phyloP scores from a whole-genome alignment of 2,113 vertebrate species.

The Romanogobio albipinnatus region DNA sequence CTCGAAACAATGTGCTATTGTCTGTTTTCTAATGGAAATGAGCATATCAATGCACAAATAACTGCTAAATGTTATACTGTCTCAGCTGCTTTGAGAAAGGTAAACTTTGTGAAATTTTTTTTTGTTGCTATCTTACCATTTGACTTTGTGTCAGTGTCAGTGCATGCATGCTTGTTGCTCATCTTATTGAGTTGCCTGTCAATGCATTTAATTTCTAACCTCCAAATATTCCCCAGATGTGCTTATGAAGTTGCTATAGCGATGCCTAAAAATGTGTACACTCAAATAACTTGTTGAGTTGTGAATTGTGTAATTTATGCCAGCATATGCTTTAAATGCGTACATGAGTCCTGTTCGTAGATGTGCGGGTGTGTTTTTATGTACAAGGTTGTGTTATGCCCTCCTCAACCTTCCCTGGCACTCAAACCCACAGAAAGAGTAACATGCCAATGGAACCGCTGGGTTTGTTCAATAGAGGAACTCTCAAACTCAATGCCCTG shows the following conservation, averaged over 20 bases:
- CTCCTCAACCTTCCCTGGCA: conserved; percentile 8
- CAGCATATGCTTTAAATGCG: neutral
- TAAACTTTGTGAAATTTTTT: neutral
- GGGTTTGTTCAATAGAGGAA: conserved; percentile 14
- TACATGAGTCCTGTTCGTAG: neutral
- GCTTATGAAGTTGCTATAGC: neutral
- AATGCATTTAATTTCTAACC: neutral
- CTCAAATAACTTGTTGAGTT: neutral
- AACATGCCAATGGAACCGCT: neutral
- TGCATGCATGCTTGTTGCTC: neutral
- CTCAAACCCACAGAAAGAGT: neutral
- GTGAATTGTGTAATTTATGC: neutral
- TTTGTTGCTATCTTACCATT: neutral
- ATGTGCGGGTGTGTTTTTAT: conserved; percentile 33
- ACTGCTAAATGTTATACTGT: neutral
- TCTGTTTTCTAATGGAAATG: conserved; percentile 20
- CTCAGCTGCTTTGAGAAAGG: neutral
- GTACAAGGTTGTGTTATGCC: conserved; percentile 22
- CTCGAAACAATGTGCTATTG: conserved; percentile 37
- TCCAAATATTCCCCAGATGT: neutral
- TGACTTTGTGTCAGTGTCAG: neutral
- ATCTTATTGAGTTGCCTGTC: neutral
- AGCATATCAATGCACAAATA: neutral
- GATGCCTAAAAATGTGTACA: neutral
- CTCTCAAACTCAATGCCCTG: conserved; percentile 1